Evolutionary conservation across 64 coral and sea anemone species (phyloP).

Genomic region (Acropora yongei): DNA sequence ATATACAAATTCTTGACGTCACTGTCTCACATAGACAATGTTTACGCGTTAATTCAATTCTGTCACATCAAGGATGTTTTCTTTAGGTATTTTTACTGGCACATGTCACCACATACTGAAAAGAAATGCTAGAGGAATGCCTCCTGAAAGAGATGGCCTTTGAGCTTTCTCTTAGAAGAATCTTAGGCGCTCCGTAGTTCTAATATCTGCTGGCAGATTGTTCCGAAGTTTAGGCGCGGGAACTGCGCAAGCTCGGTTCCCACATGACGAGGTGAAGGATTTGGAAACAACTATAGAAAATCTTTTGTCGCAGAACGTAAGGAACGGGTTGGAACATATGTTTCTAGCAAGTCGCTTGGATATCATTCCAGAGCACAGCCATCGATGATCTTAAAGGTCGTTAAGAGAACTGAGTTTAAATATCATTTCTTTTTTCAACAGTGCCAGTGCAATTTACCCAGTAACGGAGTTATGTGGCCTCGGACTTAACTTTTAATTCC

Average conservation of each 20-base stretch:
- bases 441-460: background rate
- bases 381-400: no score
- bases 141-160: slow-evolving; percentile 24
- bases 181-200: background rate
- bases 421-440: background rate
- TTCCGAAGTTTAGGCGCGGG: slow-evolving; percentile 10
- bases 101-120: background rate
- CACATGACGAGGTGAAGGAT: background rate
- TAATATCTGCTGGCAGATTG: background rate
- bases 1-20: no score
- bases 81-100: no score
- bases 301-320: background rate
- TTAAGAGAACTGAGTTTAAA: background rate
- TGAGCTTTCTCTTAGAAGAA: slow-evolving; percentile 11
- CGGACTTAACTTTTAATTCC: background rate
- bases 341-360: background rate
- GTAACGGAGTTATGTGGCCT: background rate
- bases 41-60: no score
- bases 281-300: background rate
- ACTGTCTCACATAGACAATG: no score
- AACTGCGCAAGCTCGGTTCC: slow-evolving; percentile 9
- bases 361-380: slow-evolving; percentile 2
- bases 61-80: no score
- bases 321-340: background rate
- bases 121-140: background rate